Evolutionary conservation across 2,113 vertebrate species (phyloP).

Genomic region (Notothenia rossii): DNA sequence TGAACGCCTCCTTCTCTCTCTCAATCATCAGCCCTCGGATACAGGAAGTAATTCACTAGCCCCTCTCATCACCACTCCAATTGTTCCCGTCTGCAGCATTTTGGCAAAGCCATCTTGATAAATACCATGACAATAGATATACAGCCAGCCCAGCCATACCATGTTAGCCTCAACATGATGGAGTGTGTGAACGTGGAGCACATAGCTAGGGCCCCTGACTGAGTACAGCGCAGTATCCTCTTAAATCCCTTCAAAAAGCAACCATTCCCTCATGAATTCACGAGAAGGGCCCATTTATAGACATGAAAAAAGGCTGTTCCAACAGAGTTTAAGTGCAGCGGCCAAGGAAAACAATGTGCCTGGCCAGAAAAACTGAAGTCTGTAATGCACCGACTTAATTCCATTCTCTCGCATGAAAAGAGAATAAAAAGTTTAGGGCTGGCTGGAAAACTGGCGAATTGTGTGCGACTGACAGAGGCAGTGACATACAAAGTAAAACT

Average conservation of each 20-base stretch:
- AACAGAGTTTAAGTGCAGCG: slow-evolving; percentile 66
- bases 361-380: slow-evolving; percentile 75
- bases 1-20: slow-evolving; percentile 36
- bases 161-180: slow-evolving; percentile 71
- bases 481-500: slow-evolving; percentile 72
- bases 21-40: slow-evolving; percentile 60
- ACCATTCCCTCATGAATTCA: slow-evolving; percentile 75
- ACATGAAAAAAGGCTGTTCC: slow-evolving; percentile 70
- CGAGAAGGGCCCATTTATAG: slow-evolving; percentile 83
- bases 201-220: slow-evolving; percentile 69
- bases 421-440: slow-evolving; percentile 65
- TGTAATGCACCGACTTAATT: slow-evolving; percentile 74
- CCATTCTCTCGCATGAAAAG: slow-evolving; percentile 79
- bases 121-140: slow-evolving; percentile 69
- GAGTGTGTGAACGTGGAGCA: slow-evolving; percentile 60
- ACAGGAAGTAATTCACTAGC: slow-evolving; percentile 75
- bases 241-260: slow-evolving; percentile 71
- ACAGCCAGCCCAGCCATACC: slow-evolving; percentile 49
- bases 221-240: slow-evolving; percentile 64
- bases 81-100: slow-evolving; percentile 59
- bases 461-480: slow-evolving; percentile 65
- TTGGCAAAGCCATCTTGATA: slow-evolving; percentile 54
- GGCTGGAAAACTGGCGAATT: slow-evolving; percentile 66
- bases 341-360: slow-evolving; percentile 80
- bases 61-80: slow-evolving; percentile 68